Evolutionary conservation across 2,797 vertebrate genomes (phyloP), one percentile per base, ranked within the genome.

Genomic region (Sitta carolinensis): DNA sequence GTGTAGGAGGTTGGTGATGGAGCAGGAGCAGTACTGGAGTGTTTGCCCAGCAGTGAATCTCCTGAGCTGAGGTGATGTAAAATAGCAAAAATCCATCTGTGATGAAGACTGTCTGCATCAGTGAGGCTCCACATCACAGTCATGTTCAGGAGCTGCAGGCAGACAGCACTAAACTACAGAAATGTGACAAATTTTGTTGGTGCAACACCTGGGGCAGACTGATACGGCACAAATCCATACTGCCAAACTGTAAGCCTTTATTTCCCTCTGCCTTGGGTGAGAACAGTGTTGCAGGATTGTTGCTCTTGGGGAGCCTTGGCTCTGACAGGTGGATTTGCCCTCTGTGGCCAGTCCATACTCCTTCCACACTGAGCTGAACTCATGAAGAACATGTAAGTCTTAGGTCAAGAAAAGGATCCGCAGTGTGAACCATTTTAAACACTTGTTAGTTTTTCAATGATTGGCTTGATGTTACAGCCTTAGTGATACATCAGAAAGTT

Each of bases 61-160:
- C 34, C 36, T 48, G 43, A 77, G 42, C 29, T 79, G 59, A 93
- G 30, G 16, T 70, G 57, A 61, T 68, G 16, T 74, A 47, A 85
- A 92, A 63, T 19, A 80, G 43, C 54, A 70, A 54, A 51, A 81
- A 47, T 20, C 21, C 11, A 10, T 40, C 42, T 5, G 0, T 47
- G 38, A 17, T 47, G 75, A 85, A 88, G 57, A 32, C 0, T 84
- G 12, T 63, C 45, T 52, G 30, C 11, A 20, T 16, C 25, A 47
- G 0, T 1, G 6, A 74, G 38, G 22, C 36, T 36, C 26, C 3
- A 0, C 16, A 6, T 80, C 52, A 38, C 0, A 2, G 10, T 67
- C 76, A 7, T 20, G 13, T 43, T n/a, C 38, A 66, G 55, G 43
- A 72, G 25, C 30, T 76, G 51, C 40, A 40, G 67, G 23, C 48